phyloP scores from a whole-genome alignment of 2,888 invertebrate genomes.

The Hyposoter didymator region DNA sequence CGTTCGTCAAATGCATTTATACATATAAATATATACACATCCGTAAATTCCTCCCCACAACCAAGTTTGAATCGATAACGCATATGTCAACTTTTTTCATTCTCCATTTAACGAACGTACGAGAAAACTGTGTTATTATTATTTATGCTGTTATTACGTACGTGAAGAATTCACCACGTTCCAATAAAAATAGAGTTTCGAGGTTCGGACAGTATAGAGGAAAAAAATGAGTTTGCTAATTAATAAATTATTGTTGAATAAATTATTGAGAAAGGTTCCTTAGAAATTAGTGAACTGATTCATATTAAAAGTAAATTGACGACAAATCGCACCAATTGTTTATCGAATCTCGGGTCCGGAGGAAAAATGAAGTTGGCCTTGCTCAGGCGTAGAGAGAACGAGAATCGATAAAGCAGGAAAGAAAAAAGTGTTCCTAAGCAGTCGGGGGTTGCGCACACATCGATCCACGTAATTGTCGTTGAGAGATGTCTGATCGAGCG shows the following conservation, averaged over 20 bases:
- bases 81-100: constrained; percentile 45
- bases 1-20: neutral
- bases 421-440: neutral
- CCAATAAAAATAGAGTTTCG: neutral
- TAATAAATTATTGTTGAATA: neutral
- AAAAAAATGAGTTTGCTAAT: neutral
- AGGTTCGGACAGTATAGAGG: neutral
- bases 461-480: constrained; percentile 54
- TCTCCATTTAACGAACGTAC: constrained; percentile 13
- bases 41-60: neutral
- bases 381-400: neutral
- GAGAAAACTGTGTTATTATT: constrained; percentile 24
- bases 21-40: neutral
- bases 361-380: constrained; percentile 19
- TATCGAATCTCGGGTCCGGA: neutral
- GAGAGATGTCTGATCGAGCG: constrained; percentile 33
- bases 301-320: neutral
- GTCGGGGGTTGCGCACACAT: constrained; percentile 32
- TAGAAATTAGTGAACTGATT: neutral
- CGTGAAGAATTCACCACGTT: neutral
- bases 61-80: constrained; percentile 72
- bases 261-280: neutral
- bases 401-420: constrained; percentile 40
- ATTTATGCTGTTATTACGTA: neutral
- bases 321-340: constrained; percentile 14